Evolutionary conservation across 2,113 vertebrate genomes (phyloP).

Genomic region (Psittacara wagleri): DNA sequence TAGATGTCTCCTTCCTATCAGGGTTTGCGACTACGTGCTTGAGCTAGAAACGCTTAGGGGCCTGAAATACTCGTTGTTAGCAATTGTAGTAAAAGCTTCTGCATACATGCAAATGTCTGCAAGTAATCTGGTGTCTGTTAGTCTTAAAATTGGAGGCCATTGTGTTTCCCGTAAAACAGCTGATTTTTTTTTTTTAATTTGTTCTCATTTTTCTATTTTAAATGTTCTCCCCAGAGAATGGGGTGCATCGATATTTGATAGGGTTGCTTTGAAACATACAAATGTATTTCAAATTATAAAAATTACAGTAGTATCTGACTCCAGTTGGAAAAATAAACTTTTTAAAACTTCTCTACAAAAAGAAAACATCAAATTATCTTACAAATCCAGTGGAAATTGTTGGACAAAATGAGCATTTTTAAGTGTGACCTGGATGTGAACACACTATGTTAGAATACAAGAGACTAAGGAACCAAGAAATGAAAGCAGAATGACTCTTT

Average conservation of each 20-base stretch:
- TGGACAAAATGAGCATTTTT: background rate
- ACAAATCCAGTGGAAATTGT: background rate
- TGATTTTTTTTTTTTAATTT: background rate
- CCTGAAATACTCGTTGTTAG: background rate
- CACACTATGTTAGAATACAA: background rate
- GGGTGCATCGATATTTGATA: background rate
- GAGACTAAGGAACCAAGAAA: background rate
- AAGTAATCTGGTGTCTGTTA: background rate
- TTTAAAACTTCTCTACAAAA: background rate
- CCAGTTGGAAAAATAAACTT: background rate
- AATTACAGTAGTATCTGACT: background rate
- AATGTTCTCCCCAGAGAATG: background rate
- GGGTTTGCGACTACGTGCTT: background rate
- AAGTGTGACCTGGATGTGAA: background rate
- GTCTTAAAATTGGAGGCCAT: background rate
- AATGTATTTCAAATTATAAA: background rate
- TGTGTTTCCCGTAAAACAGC: background rate
- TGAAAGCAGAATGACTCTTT: background rate
- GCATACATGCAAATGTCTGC: background rate
- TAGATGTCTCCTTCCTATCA: slow-evolving; percentile 37
- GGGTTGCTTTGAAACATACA: background rate
- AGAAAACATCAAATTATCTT: background rate
- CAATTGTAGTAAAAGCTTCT: background rate
- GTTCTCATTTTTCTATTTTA: background rate
- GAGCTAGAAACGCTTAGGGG: background rate